Base-by-base conservation (phyloP, 2,797 vertebrate species). In the Semotilus atromaculatus region DNA sequence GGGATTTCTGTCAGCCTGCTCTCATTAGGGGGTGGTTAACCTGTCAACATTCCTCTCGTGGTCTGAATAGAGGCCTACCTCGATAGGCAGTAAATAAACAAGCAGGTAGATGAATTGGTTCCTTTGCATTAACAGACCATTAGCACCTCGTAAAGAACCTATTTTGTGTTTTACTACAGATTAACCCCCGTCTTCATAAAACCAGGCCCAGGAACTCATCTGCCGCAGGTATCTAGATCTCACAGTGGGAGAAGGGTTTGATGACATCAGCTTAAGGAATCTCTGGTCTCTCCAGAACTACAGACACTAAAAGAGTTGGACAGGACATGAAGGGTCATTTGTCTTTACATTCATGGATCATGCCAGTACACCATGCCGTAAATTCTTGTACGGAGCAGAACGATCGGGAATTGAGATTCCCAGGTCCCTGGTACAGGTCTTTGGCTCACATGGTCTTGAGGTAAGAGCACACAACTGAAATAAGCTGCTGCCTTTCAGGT, bases 121-220 rank as follows among this genome's bases (percentile, higher is more conserved):
- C 93, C 92, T 94, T 91, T 92, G 91, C 93, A 94, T 93, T 93
- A 94, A 90, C 91, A 93, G 90, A 88, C 89, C 94, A 93, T 94
- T 94, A 94, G 90, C 94, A 93, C 92, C 93, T 94, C 90, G 23
- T 95, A 93, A 95, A 91, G 79, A 87, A 83, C 86, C 89, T 90
- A 90, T 90, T 92, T 90, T 88, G 88, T 86, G 90, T 90, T 94
- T 92, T 90, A 91, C 89, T 92, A 88, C 92, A 89, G 91, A 93
- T 92, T 91, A 87, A 91, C 82, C 84, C 89, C 80, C 82, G 84
- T 91, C 76, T 91, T 92, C 75, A 85, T 88, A 91, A 92, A 92
- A 92, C 89, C 86, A 88, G 88, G 48, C 40, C 62, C 71, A 90
- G 74, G 51, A 88, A 88, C 86, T 64, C 86, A 91, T 87, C 90